Conservation (phyloP, 2,113 vertebrate genomes). For the Loxodonta africana region DNA sequence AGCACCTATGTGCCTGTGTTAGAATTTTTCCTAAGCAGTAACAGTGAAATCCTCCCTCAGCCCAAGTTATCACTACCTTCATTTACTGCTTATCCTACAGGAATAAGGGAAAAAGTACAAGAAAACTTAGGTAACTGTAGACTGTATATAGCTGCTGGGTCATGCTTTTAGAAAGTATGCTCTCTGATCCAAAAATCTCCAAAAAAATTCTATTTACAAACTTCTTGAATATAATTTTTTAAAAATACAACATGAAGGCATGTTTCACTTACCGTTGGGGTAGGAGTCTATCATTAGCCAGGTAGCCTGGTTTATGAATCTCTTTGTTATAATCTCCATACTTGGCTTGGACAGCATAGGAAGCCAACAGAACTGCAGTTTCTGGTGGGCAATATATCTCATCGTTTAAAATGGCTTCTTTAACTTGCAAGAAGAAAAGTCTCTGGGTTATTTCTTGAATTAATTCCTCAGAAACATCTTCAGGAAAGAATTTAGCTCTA, state of each 20-base stretch:
- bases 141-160: neutral
- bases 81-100: neutral
- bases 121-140: neutral
- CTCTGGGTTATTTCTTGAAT: conserved; percentile 99
- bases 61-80: neutral
- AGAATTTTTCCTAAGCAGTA: conserved; percentile 1
- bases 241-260: neutral
- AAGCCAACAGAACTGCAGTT: conserved; percentile 97
- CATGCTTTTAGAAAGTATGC: conserved; percentile 12
- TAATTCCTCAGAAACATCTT: conserved; percentile 98
- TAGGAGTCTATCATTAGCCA: conserved; percentile 96
- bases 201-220: neutral
- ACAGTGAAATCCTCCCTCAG: neutral
- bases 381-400: conserved; percentile 99
- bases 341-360: conserved; percentile 97
- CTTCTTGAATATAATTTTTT: conserved; percentile 20
- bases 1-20: neutral
- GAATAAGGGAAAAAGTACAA: neutral
- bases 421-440: conserved; percentile 99
- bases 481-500: conserved; percentile 98
- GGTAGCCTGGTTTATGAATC: conserved; percentile 95
- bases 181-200: conserved; percentile 3
- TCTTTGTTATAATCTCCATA: conserved; percentile 97
- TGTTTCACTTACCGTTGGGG: conserved; percentile 94
- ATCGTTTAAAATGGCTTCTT: conserved; percentile 98